Percentiles rank a stretch among this genome's conserved stretches.
Conservation (phyloP, 2,797 vertebrate species). For the Tiaroga cobitis region DNA sequence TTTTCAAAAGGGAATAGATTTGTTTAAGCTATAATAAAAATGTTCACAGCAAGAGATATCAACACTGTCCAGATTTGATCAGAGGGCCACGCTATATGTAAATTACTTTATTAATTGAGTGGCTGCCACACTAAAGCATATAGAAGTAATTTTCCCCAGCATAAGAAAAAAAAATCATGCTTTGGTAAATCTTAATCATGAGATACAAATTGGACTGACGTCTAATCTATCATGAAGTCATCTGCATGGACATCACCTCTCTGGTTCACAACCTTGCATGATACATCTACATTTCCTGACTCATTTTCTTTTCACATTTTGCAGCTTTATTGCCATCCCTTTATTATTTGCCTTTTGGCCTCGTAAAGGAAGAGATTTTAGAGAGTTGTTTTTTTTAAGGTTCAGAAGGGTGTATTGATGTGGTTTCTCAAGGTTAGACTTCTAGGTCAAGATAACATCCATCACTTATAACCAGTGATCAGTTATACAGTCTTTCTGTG, state of each 20-base stretch:
- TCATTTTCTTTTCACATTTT: conserved; percentile 1
- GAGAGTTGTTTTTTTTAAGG: background rate
- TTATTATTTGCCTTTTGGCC: conserved; percentile 3
- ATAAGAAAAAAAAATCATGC: background rate
- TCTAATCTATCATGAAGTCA: background rate
- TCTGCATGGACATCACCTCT: conserved; percentile 21
- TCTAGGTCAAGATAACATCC: conserved; percentile 19
- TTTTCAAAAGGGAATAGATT: background rate
- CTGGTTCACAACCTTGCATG: conserved; percentile 10
- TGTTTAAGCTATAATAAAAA: background rate
- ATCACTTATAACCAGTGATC: conserved; percentile 11
- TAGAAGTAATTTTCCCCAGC: background rate
- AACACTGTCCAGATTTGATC: background rate
- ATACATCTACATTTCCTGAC: background rate
- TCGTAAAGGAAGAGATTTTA: conserved; percentile 4
- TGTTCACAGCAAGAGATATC: background rate
- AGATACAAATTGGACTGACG: background rate
- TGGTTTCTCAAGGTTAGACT: conserved; percentile 15
- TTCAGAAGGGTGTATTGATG: conserved; percentile 13
- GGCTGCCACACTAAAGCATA: background rate
- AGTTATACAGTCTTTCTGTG: conserved; percentile 16
- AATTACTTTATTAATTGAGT: background rate
- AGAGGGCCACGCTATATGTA: background rate
- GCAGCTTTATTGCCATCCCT: conserved; percentile 17
- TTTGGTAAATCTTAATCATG: background rate